Evolutionary conservation across 2,113 vertebrate genomes (phyloP), one percentile per base, ranked within the genome.

Genomic region (Nothobranchius furzeri): DNA sequence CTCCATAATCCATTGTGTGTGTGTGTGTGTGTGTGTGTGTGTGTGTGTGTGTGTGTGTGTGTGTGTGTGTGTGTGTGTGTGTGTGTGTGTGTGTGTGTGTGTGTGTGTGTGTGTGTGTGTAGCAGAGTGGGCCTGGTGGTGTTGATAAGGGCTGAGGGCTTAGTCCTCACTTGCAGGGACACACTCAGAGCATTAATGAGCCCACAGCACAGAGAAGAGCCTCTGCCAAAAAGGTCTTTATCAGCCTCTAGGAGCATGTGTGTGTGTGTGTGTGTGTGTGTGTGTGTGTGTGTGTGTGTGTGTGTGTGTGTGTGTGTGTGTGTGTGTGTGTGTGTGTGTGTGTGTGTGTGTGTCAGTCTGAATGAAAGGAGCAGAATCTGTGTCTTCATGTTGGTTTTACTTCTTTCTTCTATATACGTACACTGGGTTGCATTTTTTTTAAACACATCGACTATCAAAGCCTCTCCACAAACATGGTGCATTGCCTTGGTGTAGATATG

Each of bases 101-200:
- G 58, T 46, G 13, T 46, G 59, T 53, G 60, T 25, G 71, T 70
- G 66, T 60, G 58, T 64, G 58, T 42, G 82, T 72, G 76, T 70
- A 66, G 54, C 35, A 3, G 9, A 60, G 42, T 68, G 73, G 78
- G 89, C 88, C 88, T 91, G 89, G 78, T 86, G 82, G 53, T 86
- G 85, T 86, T 88, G 89, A 91, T 91, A 91, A 91, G 89, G 82
- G 78, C 76, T 71, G 79, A 86, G 76, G 81, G 83, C 83, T 89
- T 85, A 90, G 86, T 88, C 83, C 84, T 87, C 84, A 78, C 79
- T 84, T 76, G 73, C 76, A 84, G 84, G 77, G 84, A 89, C 83
- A 82, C 80, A 88, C 87, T 86, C 74, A 17, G 81, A 78, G 89
- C 85, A 87, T 89, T 90, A 90, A 90, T 89, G 87, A 89, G 85